phyloP scores from a whole-genome alignment of 2,888 invertebrate species.

The Heliconius ismenius region DNA sequence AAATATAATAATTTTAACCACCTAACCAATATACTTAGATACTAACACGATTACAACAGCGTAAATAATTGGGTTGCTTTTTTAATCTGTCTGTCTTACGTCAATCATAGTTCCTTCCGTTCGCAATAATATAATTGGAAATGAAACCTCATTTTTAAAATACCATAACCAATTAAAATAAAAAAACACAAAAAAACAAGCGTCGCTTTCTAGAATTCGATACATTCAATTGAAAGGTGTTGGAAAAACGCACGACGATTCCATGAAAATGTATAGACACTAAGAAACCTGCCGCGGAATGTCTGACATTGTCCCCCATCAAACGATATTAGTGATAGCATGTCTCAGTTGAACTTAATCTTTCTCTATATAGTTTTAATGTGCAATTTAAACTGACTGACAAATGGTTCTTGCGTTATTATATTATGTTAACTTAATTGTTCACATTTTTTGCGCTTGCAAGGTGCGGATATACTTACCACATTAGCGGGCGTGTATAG shows the following conservation, averaged over 20 bases:
- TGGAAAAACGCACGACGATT: constrained; percentile 77
- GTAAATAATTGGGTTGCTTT: constrained; percentile 40
- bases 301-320: constrained; percentile 68
- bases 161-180: constrained; percentile 49
- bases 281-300: constrained; percentile 77
- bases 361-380: constrained; percentile 62
- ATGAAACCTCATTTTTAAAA: constrained; percentile 42
- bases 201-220: constrained; percentile 79
- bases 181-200: constrained; percentile 47
- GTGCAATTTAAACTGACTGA: constrained; percentile 65
- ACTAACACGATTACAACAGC: constrained; percentile 37
- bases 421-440: constrained; percentile 68
- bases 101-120: constrained; percentile 44
- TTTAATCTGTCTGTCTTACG: constrained; percentile 41
- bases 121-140: constrained; percentile 40
- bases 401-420: constrained; percentile 69
- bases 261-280: constrained; percentile 77
- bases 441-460: constrained; percentile 77
- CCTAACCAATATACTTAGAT: constrained; percentile 36
- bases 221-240: constrained; percentile 79
- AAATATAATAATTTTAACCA: constrained; percentile 33
- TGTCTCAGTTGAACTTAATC: constrained; percentile 66
- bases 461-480: constrained; percentile 76
- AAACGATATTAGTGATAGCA: constrained; percentile 57
- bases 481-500: constrained; percentile 47